Evolutionary conservation across 2,113 vertebrate species (phyloP).

Genomic region (Anolis sagrei): DNA sequence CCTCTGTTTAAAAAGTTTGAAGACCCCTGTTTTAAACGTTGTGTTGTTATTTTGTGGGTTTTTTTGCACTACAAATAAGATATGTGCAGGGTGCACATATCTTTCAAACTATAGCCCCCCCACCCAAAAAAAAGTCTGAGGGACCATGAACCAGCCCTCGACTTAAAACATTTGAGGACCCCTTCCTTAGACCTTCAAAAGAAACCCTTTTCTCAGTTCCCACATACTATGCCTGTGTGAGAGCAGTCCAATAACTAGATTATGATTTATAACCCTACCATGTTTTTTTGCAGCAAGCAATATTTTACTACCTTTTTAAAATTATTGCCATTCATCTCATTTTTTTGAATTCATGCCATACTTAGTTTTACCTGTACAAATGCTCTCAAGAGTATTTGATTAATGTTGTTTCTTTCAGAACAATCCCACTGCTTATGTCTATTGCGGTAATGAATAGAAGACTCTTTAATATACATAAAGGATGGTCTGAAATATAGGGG

Average conservation of each 20-base stretch:
- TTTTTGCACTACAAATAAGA: too few species aligned
- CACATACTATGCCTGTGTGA: too few species aligned
- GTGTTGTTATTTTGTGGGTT: too few species aligned
- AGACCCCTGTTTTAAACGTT: too few species aligned
- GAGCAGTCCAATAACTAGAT: not conserved
- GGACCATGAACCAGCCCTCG: too few species aligned
- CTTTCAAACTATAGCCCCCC: too few species aligned
- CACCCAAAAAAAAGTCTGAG: too few species aligned
- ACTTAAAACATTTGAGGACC: not conserved
- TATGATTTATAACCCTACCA: conserved; percentile 8
- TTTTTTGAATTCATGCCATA: conserved; percentile 1
- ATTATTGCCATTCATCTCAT: not conserved
- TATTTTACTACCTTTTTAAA: not conserved
- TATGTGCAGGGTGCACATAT: too few species aligned
- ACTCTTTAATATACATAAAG: not conserved
- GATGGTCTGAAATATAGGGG: not conserved
- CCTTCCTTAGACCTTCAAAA: not conserved
- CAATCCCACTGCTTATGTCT: not conserved
- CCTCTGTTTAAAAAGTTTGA: too few species aligned
- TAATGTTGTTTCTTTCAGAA: conserved; percentile 5
- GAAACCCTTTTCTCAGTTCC: not conserved
- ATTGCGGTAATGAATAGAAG: not conserved
- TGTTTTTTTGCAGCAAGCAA: not conserved
- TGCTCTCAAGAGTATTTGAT: conserved; percentile 9
- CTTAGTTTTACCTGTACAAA: not conserved